These are phyloP conservation scores for Bryconaethiops microstoma DNA, from an alignment of 2,797 vertebrate genomes.

Conservation along the genomic window DNA sequence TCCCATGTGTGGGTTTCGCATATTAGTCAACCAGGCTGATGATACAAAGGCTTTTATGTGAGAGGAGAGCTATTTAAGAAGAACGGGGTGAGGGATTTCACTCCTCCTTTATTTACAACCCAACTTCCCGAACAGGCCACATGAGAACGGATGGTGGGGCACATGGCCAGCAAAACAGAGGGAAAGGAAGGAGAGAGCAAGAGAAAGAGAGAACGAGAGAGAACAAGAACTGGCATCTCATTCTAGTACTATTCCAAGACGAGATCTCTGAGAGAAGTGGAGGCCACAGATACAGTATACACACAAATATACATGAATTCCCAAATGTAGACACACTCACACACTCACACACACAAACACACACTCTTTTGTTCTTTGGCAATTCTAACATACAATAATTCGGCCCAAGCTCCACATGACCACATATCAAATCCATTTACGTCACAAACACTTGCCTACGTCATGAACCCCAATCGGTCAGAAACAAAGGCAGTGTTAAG, in stretches of 20 bases:
- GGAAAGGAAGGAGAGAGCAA: constrained; percentile 11
- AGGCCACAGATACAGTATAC: constrained; percentile 11
- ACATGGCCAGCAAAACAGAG: constrained; percentile 30
- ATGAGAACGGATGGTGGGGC: constrained; percentile 42
- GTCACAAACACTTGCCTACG: constrained; percentile 20
- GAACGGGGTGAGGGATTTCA: constrained; percentile 6
- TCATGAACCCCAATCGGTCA: background rate
- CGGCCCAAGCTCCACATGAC: background rate
- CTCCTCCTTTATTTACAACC: constrained; percentile 48
- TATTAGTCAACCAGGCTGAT: constrained; percentile 63
- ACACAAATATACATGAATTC: no score
- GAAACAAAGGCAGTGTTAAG: background rate
- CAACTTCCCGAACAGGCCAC: constrained; percentile 55
- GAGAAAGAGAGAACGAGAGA: background rate
- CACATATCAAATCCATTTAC: background rate
- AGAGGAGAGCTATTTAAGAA: constrained; percentile 42
- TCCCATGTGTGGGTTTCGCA: constrained; percentile 59
- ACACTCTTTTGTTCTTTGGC: constrained; percentile 29
- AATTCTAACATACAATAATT: constrained; percentile 9
- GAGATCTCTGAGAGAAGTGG: constrained; percentile 10
- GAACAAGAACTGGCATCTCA: constrained; percentile 22
- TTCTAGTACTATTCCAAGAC: constrained; percentile 38
- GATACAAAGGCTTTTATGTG: constrained; percentile 60
- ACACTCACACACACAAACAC: constrained; percentile 13
- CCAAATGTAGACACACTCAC: no score